Evolutionary conservation across 2,113 vertebrate species (phyloP), one percentile per base, ranked within the genome.

Genomic region (Pomatorhinus ruficollis): DNA sequence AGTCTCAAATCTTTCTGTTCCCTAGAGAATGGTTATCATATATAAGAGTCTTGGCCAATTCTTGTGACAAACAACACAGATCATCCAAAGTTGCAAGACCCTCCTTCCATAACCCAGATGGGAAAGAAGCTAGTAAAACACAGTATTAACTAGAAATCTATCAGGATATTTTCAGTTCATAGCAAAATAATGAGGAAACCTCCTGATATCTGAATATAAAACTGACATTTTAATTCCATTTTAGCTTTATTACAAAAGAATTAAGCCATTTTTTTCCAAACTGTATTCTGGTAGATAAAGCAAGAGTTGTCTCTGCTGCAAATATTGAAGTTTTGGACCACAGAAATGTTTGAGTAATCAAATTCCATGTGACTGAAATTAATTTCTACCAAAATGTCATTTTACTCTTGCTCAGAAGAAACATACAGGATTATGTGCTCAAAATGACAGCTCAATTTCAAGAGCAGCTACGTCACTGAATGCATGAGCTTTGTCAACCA

Each of bases 341-440:
- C 0, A n/a, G 44, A 86, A 80, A 39, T 23, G 18, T 18, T 74
- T 21, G 47, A 78, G 21, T 14, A 57, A 76, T 57, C 0, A 0
- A 90, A 76, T 35, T 59, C 28, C 20, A 39, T 5, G 23, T 37
- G 18, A 30, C 16, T 39, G 18, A 15, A 64, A 70, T 33, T 31
- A 47, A 49, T 75, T 92, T 42, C 60, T 66, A 70, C 18, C 39
- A 59, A 33, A 49, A 37, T 4, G 4, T 63, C 56, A 74, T 11
- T 64, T 61, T 66, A n/a, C 28, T 54, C 21, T 27, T 54, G 35
- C 52, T 85, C 61, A 88, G 61, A 90, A 84, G n/a, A 83, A 83
- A 59, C 31, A 54, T 5, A 61, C 2, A 63, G 33, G 65, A 87
- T 27, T 61, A 33, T 15, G 35, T 63, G 52, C 42, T 66, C 45